Percentiles rank a stretch among this genome's conserved stretches.
phyloP scores from a whole-genome alignment of 2,797 vertebrate genomes.

The Phyllotis vaccarum region DNA sequence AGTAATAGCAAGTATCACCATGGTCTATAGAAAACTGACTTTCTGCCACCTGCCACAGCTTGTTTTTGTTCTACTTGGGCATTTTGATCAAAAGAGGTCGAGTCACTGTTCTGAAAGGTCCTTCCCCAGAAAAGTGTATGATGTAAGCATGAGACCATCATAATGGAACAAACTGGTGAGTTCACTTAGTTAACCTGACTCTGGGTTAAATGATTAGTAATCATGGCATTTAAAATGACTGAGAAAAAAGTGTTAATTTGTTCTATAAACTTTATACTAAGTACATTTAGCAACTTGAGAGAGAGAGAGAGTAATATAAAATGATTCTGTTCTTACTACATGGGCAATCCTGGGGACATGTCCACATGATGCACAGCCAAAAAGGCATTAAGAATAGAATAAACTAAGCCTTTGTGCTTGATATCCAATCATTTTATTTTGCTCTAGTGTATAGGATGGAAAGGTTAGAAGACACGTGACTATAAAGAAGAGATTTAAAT shows the following conservation, averaged over 20 bases:
- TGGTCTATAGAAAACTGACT: conserved; percentile 80
- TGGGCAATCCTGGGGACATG: background rate
- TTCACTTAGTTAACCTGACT: conserved; percentile 54
- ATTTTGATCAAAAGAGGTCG: conserved; percentile 61
- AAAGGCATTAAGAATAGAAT: background rate
- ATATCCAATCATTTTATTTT: conserved; percentile 16
- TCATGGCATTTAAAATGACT: conserved; percentile 1
- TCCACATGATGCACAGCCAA: background rate
- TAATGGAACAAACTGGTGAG: conserved; percentile 40
- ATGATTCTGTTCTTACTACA: conserved; percentile 1
- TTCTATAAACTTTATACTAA: conserved; percentile 54
- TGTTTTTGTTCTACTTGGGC: conserved; percentile 67
- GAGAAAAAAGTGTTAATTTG: conserved; percentile 14
- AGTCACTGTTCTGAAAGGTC: conserved; percentile 58
- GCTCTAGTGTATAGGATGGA: conserved; percentile 13
- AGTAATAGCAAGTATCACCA: conserved; percentile 88
- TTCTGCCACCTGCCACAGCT: conserved; percentile 81
- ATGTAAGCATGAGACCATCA: conserved; percentile 14
- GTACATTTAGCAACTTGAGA: conserved; percentile 43
- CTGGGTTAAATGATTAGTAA: conserved; percentile 48
- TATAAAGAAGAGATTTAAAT: conserved; percentile 56
- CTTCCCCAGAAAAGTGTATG: conserved; percentile 20
- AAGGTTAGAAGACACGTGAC: conserved; percentile 19
- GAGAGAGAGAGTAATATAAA: conserved; percentile 39
- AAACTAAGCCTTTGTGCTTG: background rate